These are phyloP conservation scores for Chinchilla lanigera DNA, from an alignment of 2,113 vertebrate genomes.

Conservation along the genomic window DNA sequence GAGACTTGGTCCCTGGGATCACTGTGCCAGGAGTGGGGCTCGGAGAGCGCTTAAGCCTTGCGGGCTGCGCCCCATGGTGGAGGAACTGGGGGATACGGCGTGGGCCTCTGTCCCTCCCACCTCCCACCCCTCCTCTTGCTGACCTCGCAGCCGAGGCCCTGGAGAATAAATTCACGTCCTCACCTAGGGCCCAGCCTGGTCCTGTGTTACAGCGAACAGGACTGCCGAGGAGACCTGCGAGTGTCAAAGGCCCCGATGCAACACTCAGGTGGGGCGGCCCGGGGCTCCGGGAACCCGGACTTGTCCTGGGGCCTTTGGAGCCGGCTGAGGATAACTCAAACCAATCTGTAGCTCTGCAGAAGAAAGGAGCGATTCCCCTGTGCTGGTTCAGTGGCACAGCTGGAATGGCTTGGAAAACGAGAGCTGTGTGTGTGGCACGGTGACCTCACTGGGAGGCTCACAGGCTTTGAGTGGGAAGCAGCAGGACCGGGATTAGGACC, in stretches of 20 bases:
- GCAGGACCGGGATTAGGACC: not conserved
- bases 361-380: not conserved
- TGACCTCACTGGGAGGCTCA: not conserved
- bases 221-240: not conserved
- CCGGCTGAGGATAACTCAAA: not conserved
- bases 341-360: not conserved
- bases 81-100: not conserved
- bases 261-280: not conserved
- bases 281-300: not conserved
- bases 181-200: not conserved
- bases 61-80: not conserved
- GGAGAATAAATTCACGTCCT: not conserved
- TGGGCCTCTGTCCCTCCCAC: not conserved
- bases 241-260: not conserved
- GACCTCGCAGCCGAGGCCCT: not conserved
- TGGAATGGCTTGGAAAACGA: not conserved
- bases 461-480: not conserved
- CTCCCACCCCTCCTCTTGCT: not conserved
- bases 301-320: not conserved
- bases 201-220: too few relatives aligned
- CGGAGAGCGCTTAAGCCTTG: not conserved
- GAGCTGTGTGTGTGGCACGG: not conserved
- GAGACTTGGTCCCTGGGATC: too few relatives aligned
- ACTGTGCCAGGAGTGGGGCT: not conserved
- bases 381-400: not conserved